Percentiles rank a stretch among this genome's conserved stretches.
phyloP scores from a whole-genome alignment of 2,113 vertebrate species.

The Andinoacara biseriatus region DNA sequence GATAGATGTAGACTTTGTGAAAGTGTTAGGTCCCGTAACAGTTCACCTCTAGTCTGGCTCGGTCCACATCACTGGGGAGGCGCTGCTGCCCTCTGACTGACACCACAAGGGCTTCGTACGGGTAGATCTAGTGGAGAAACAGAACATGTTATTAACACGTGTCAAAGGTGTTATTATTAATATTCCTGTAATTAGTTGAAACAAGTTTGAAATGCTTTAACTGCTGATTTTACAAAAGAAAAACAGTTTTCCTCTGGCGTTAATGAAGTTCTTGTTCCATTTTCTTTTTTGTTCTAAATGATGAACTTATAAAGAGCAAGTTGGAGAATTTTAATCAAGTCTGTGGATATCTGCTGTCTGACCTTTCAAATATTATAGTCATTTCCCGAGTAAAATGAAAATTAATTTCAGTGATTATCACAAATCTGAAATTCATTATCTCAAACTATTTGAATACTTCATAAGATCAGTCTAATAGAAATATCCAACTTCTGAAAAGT shows the following conservation, averaged over 20 bases:
- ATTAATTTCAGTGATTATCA: too few species aligned
- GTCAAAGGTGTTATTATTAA: neutral
- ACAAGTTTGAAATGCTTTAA: neutral
- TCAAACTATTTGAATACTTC: too few species aligned
- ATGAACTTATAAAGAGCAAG: neutral
- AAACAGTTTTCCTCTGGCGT: neutral
- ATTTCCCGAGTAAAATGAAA: too few species aligned
- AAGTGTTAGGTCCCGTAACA: neutral
- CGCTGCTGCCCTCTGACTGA: conserved; percentile 90
- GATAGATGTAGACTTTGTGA: neutral
- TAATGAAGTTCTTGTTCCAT: neutral
- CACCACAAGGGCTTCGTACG: conserved; percentile 91
- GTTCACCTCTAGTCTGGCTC: conserved; percentile 91
- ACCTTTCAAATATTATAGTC: too few species aligned
- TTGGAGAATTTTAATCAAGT: neutral
- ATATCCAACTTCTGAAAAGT: too few species aligned
- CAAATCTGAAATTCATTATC: too few species aligned
- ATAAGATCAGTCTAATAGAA: too few species aligned
- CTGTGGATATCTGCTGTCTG: neutral
- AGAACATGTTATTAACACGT: neutral
- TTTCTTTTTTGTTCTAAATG: neutral
- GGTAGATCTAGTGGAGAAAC: conserved; percentile 86
- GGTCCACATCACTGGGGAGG: conserved; percentile 92
- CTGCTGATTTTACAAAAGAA: neutral
- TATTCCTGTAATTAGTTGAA: neutral